A percentile compares a stretch with the other conserved stretches of the same genome.
These are phyloP conservation scores for Pandemis corylana DNA, from an alignment of 2,888 invertebrate species.

Conservation along the genomic window DNA sequence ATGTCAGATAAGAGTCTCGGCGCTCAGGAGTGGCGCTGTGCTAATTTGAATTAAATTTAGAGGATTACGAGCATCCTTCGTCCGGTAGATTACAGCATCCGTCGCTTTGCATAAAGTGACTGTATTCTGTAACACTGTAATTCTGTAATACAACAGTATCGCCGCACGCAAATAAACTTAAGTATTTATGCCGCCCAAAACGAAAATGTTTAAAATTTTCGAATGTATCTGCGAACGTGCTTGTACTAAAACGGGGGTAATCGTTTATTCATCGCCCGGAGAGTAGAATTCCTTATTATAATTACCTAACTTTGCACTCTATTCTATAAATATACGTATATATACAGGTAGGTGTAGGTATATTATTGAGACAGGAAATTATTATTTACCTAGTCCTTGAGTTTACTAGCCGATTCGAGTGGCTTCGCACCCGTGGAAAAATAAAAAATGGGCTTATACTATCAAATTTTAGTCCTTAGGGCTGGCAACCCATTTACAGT, in stretches of 20 bases:
- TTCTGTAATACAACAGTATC: conserved; percentile 33
- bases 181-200: conserved; percentile 39
- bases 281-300: not conserved
- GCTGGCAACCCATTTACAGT: too few relatives aligned
- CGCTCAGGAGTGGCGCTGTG: conserved; percentile 53
- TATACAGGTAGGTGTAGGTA: too few relatives aligned
- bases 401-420: too few relatives aligned
- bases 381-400: too few relatives aligned
- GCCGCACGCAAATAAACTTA: conserved; percentile 38
- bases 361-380: too few relatives aligned
- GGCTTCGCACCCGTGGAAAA: too few relatives aligned
- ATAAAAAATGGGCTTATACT: too few relatives aligned
- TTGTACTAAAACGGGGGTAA: conserved; percentile 21
- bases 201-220: conserved; percentile 24
- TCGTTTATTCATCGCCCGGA: conserved; percentile 18
- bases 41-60: conserved; percentile 70
- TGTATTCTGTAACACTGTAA: conserved; percentile 39
- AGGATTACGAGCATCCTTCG: conserved; percentile 54
- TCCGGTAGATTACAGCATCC: conserved; percentile 53
- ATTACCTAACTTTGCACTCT: not conserved
- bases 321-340: too few relatives aligned
- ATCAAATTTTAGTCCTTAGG: too few relatives aligned
- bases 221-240: conserved; percentile 13
- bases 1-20: conserved; percentile 53
- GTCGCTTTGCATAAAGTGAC: conserved; percentile 42